Evolutionary conservation across 2,113 vertebrate genomes (phyloP), one percentile per base, ranked within the genome.

Genomic region (Oceanites oceanicus): DNA sequence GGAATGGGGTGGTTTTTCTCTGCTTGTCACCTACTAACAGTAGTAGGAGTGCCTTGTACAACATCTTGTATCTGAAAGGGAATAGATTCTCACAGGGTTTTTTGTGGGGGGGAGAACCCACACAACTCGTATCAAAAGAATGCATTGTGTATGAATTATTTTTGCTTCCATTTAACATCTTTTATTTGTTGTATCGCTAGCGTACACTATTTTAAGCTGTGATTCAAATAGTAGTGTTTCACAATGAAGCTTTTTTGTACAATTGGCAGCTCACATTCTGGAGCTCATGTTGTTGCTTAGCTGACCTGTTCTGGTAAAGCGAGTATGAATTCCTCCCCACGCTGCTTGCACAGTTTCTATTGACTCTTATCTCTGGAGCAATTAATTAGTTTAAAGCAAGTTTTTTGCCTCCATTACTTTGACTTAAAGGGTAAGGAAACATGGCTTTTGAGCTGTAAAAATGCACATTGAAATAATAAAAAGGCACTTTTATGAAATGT

Each of bases 251-350:
- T 45, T 79, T 68, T 59, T 56, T 53, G 42, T 94, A 18, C 80
- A 79, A 17, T 78, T 73, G 32, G 30, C 47, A 73, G 44, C 80
- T 91, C 52, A 20, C 30, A 5, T 90, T 90, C 71, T 75, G 81
- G 42, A 86, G 75, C 65, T 91, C 11, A 29, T 87, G 74, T 71
- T 78, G 40, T 94, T 94, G 83, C 91, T 88, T 95, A 91, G 90
- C 81, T 90, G 81, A 91, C 81, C 81, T 94, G 66, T 75, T 94
- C 75, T 90, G 65, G 58, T 92, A 90, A 93, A 92, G 86, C 15
- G 62, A 67, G 22, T 86, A 7, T 55, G 75, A 38, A 82, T 94
- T 49, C 68, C 50, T 90, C 34, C 23, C 52, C 6, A 3, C 0
- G 1, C 40, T 68, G 77, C 68, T 75, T 92, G 86, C 1, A 0